A percentile compares a stretch with the other conserved stretches of the same genome.
Conservation (phyloP, 2,888 invertebrate species). For the Mesopsocus fuscifrons region DNA sequence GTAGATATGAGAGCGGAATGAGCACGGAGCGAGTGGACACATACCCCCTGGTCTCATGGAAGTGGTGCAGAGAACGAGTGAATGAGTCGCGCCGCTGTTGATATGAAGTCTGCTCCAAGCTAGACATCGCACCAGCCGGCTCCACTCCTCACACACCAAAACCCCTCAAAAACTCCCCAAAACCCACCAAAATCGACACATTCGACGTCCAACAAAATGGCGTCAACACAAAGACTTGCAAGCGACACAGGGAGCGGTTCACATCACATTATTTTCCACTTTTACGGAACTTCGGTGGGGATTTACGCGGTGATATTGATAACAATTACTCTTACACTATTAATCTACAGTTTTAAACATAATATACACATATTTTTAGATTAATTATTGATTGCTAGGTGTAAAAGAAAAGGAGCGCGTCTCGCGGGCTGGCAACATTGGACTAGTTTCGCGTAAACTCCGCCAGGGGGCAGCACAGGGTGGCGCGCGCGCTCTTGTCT, state of each 20-base stretch:
- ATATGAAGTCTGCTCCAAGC: conserved; percentile 47
- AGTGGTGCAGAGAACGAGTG: conserved; percentile 68
- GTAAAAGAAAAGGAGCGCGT: conserved; percentile 1
- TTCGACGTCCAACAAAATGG: conserved; percentile 2
- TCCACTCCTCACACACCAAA: background rate
- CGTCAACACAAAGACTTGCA: conserved; percentile 9
- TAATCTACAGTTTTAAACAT: conserved; percentile 5
- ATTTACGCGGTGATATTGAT: too few species aligned
- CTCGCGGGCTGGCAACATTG: conserved; percentile 8
- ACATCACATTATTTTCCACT: too few species aligned
- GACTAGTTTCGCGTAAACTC: background rate
- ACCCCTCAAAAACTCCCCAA: background rate
- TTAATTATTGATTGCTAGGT: conserved; percentile 7
- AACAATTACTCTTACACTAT: background rate
- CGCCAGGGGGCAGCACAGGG: conserved; percentile 1
- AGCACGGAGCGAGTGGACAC: too few species aligned
- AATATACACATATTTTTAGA: conserved; percentile 2
- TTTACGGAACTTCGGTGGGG: too few species aligned
- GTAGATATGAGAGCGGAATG: too few species aligned
- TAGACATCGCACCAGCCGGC: background rate
- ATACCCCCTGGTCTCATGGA: conserved; percentile 84
- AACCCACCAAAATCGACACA: background rate
- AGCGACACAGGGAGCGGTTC: conserved; percentile 7
- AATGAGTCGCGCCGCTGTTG: conserved; percentile 60
- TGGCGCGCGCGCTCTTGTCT: background rate